A percentile compares a stretch with the other conserved stretches of the same genome.
phyloP scores from a whole-genome alignment of 2,797 vertebrate genomes.

The Pangasius larnaudii region DNA sequence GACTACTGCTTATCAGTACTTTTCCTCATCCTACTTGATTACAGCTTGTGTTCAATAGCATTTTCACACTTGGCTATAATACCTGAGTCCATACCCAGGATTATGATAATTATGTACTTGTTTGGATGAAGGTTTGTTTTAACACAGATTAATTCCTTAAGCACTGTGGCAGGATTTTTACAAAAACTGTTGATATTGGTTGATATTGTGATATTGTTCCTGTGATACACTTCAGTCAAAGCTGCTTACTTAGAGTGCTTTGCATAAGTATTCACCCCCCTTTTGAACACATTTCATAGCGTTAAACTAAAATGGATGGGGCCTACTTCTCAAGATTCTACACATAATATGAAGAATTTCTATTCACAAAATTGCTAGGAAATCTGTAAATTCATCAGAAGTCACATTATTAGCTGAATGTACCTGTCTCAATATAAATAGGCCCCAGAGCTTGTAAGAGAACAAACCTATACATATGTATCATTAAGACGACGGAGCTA shows the following conservation, averaged over 20 bases:
- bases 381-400: not conserved
- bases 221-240: not conserved
- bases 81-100: not conserved
- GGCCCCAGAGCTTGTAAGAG: not conserved
- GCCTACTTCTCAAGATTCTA: not conserved
- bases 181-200: too few relatives aligned
- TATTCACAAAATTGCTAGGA: not conserved
- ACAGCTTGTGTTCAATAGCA: not conserved
- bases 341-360: not conserved
- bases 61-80: not conserved
- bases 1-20: not conserved
- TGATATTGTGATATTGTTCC: not conserved
- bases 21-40: not conserved
- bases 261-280: not conserved
- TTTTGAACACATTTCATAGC: not conserved
- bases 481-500: not conserved
- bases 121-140: not conserved
- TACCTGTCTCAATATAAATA: not conserved
- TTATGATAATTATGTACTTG: not conserved
- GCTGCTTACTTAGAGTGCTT: not conserved
- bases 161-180: not conserved
- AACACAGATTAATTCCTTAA: not conserved
- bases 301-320: not conserved
- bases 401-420: not conserved
- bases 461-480: not conserved